Conservation (phyloP, 2,797 vertebrate genomes). For the Sebastes steindachneri region DNA sequence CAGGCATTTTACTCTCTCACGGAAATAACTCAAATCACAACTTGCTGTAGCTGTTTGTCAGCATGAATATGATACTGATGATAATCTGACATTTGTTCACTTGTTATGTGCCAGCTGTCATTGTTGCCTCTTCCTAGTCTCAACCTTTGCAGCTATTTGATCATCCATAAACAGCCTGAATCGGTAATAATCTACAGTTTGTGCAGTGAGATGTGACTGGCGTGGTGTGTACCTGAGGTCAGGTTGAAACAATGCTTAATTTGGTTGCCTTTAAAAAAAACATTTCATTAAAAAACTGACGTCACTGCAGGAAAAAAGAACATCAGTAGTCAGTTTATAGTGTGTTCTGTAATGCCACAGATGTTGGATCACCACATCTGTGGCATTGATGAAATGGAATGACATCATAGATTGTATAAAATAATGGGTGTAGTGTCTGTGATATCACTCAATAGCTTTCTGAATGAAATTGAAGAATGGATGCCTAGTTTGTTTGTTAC, state of each 20-base stretch:
- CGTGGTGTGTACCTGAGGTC: neutral
- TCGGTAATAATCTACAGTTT: neutral
- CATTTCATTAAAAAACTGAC: slow-evolving; percentile 15
- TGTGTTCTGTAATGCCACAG: neutral
- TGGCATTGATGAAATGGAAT: neutral
- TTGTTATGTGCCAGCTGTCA: slow-evolving; percentile 12
- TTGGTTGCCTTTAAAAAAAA: slow-evolving; percentile 2
- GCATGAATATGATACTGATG: slow-evolving; percentile 13
- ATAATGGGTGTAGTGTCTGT: neutral
- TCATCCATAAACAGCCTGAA: neutral
- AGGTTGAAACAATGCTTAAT: neutral
- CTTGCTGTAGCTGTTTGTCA: slow-evolving; percentile 8
- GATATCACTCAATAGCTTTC: neutral
- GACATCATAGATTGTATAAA: slow-evolving; percentile 25
- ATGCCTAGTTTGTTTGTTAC: neutral
- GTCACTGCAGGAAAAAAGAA: slow-evolving; percentile 3
- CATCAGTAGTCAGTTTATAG: slow-evolving; percentile 1
- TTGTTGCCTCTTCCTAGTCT: neutral
- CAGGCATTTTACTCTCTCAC: slow-evolving; percentile 7
- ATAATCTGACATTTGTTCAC: slow-evolving; percentile 20
- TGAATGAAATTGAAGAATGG: neutral
- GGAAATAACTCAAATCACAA: slow-evolving; percentile 10
- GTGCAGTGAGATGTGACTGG: neutral
- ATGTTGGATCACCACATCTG: slow-evolving; percentile 27
- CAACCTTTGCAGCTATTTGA: neutral